Base-by-base conservation (phyloP, 1,140 invertebrate genomes). In the Bombus soroeensis region DNA sequence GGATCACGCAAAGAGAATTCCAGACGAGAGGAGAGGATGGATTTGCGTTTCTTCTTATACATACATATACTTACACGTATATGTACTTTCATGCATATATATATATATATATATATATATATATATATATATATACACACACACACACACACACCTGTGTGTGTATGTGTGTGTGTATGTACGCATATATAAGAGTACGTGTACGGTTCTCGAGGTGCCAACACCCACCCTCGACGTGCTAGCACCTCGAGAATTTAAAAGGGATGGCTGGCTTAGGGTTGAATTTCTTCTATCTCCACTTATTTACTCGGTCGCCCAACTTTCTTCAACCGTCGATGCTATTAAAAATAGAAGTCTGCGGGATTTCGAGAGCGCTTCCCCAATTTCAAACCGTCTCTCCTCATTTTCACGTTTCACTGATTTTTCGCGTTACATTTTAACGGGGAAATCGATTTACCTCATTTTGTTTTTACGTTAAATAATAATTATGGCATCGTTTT, bases 211-310 rank as follows among this genome's bases (percentile, higher is more conserved):
- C 86, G 87, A 90, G 88, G 90, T 90, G 89, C 70, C 85, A 91
- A 92, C 90, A 86, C 78, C 87, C 77, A 84, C 84, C 81, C 83
- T 81, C 80, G 80, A 78, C 70, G 75, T 57, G 57, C 75, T 88
- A 73, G 83, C 83, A 89, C 86, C 91, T 92, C 87, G 89, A 90
- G 91, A 91, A 92, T 92, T 89, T 92, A 90, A 92, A 92, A 91
- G 90, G 86, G 81, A 47, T 76, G 83, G 25, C 83, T 73, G 86
- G 87, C 88, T 90, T 73, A 88, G 84, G 88, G 88, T 74, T 81
- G 88, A 83, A 87, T 90, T 89, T 90, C 83, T 87, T 90, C 84
- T 68, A 84, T 80, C 83, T 83, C 68, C 81, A 71, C 86, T 91
- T 91, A 91, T 91, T 91, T 91, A 90, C 90, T 84, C 85, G 90